These are phyloP conservation scores for Neoaliturus tenellus DNA, from an alignment of 2,888 invertebrate genomes.

Conservation along the genomic window DNA sequence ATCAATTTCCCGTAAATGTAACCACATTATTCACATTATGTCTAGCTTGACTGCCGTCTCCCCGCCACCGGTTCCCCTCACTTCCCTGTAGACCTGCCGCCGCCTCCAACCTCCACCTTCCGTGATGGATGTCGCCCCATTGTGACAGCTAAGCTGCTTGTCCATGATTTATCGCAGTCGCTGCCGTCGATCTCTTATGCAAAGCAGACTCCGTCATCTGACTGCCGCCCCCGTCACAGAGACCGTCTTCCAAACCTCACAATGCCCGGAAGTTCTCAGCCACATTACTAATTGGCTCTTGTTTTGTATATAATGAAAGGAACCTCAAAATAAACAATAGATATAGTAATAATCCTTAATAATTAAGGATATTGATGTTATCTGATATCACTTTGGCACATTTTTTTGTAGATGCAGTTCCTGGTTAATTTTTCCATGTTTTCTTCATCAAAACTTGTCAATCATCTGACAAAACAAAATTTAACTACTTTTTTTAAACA, in stretches of 20 bases:
- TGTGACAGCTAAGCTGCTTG: background rate
- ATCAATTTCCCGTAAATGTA: too few relatives aligned
- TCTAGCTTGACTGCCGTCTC: background rate
- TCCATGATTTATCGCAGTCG: background rate
- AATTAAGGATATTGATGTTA: too few relatives aligned
- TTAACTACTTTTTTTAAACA: too few relatives aligned
- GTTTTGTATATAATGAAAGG: background rate
- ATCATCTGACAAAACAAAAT: too few relatives aligned
- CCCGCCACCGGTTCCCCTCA: background rate
- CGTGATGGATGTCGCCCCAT: background rate
- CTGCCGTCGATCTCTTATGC: background rate
- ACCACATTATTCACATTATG: background rate
- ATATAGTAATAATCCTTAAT: too few relatives aligned
- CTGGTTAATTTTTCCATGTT: too few relatives aligned
- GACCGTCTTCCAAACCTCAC: background rate
- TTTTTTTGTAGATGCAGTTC: too few relatives aligned
- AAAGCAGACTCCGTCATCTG: background rate
- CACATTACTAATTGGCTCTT: background rate
- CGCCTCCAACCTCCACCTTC: background rate
- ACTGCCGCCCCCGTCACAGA: background rate
- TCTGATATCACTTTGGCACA: too few relatives aligned
- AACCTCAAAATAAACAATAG: background rate
- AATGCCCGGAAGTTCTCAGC: slow-evolving; percentile 16
- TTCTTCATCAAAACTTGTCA: too few relatives aligned
- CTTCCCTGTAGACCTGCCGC: too few relatives aligned